Evolutionary conservation across 2,888 invertebrate species (phyloP), one percentile per base, ranked within the genome.

Genomic region (Clistopyga incitator): DNA sequence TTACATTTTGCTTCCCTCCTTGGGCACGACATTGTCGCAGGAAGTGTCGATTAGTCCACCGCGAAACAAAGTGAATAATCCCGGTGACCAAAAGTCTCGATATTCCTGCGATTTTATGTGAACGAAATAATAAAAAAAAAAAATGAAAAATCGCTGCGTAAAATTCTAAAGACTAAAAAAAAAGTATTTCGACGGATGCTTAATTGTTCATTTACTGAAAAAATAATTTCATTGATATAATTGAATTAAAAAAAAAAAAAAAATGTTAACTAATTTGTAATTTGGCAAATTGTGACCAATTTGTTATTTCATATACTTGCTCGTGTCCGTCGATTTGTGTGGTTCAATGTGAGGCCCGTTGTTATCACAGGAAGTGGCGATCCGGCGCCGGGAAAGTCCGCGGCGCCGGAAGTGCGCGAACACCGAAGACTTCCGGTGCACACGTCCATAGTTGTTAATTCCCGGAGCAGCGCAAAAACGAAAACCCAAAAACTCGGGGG

Each of bases 1-100:
- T 78, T 70, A 47, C 47, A 78, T 70, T 75, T 42, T 34, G 64
- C 70, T 82, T 75, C 54, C 54, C 82, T 75, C 47, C 3, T 61
- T 74, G 38, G 50, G 47, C 47, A 67, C 56, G 64, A 25, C 64
- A 34, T 76, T 76, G 78, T 70, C 68, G 38, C 59, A 56, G 78
- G 75, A 77, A 67, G 25, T 56, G 52, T 20, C 13, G 23, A 38
- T 34, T 8, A 23, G 10, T n/a, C 18, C 25, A n/a, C 47, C 68
- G 56, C 59, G 65, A 54, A 52, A 34, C 52, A 15, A 25, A 50
- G 75, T 59, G 59, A 59, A 65, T 25, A 42, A 42, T 38, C 20
- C 64, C 52, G 65, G 50, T 45, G 23, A 64, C 50, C 18, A 38
- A 45, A 3, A 1, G 20, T 64, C 25, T n/a, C 29, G 34, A 52